These are phyloP conservation scores for Hemaris fuciformis DNA, from an alignment of 2,888 invertebrate genomes.

Conservation along the genomic window DNA sequence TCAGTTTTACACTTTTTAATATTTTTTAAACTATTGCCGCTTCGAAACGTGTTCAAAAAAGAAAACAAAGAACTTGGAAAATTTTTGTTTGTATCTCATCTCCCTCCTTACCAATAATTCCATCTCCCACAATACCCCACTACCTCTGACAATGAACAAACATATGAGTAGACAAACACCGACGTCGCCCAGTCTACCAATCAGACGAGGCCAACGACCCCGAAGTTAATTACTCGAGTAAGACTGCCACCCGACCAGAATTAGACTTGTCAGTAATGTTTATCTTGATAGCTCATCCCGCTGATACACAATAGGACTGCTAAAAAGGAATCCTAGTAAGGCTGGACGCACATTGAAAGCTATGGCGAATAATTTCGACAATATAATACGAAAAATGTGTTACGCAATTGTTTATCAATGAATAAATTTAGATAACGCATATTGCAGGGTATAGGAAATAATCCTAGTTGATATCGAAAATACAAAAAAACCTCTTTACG, in stretches of 20 bases:
- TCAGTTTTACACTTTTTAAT: no score
- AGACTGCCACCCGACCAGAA: conserved; percentile 38
- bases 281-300: conserved; percentile 9
- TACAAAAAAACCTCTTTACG: no score
- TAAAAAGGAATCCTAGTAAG: conserved; percentile 3
- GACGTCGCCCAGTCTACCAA: conserved; percentile 43
- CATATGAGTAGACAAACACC: conserved; percentile 2
- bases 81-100: no score
- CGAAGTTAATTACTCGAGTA: conserved; percentile 44
- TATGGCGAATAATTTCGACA: neutral
- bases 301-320: conserved; percentile 15
- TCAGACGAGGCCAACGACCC: conserved; percentile 37
- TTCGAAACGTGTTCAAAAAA: no score
- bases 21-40: no score
- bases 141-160: neutral
- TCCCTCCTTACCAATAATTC: conserved; percentile 3
- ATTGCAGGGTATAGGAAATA: no score
- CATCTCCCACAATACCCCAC: neutral
- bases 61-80: no score
- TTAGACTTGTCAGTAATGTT: conserved; percentile 29
- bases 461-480: no score
- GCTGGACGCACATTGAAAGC: neutral
- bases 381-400: no score
- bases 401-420: no score
- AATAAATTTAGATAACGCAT: no score